Conservation (phyloP, 2,797 vertebrate species). For the Chromis chromis region DNA sequence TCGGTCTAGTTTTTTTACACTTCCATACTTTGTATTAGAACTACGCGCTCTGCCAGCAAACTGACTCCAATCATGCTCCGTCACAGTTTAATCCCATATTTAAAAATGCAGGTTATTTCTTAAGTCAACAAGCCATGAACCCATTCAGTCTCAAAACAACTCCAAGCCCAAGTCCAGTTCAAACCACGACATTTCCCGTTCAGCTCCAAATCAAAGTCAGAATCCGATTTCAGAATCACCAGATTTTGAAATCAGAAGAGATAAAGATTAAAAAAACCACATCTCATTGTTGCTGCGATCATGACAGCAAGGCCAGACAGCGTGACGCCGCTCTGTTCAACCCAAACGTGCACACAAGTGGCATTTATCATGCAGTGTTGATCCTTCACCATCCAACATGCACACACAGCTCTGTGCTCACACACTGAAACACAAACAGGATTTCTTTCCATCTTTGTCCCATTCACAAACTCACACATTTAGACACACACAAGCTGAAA, state of each 20-base stretch:
- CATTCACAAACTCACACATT: constrained; percentile 31
- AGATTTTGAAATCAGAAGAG: constrained; percentile 61
- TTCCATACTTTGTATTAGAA: neutral
- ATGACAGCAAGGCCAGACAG: constrained; percentile 43
- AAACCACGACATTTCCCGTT: constrained; percentile 18
- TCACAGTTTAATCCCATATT: constrained; percentile 51
- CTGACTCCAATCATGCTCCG: constrained; percentile 28
- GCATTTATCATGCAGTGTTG: constrained; percentile 68
- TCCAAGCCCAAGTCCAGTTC: constrained; percentile 14
- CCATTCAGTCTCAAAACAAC: constrained; percentile 35
- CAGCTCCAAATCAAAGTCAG: constrained; percentile 43
- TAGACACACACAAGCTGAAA: constrained; percentile 55
- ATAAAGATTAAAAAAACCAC: constrained; percentile 34
- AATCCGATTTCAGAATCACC: constrained; percentile 56
- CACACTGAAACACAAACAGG: constrained; percentile 22
- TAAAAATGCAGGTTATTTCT: constrained; percentile 42
- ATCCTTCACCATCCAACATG: constrained; percentile 72
- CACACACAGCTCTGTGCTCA: constrained; percentile 20
- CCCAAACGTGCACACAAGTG: constrained; percentile 48
- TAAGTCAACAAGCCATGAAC: constrained; percentile 26
- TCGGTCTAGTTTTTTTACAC: neutral
- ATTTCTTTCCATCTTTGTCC: constrained; percentile 19
- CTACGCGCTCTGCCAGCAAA: neutral
- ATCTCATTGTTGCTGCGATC: constrained; percentile 6
- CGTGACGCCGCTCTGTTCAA: constrained; percentile 30